Evolutionary conservation across 2,113 vertebrate species (phyloP).

Genomic region (Platichthys stellatus): DNA sequence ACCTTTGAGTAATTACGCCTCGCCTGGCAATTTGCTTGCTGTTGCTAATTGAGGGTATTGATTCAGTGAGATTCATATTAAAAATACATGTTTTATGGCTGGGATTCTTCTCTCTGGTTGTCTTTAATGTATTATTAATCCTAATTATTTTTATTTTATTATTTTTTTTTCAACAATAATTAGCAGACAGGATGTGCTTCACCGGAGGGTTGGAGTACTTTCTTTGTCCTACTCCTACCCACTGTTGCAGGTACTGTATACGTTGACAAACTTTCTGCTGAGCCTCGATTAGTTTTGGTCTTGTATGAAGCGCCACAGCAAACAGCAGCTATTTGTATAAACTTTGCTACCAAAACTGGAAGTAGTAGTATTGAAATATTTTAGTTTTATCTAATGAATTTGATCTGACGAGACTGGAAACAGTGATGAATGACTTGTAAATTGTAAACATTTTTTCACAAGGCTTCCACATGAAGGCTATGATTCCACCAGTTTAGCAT

Average conservation of each 20-base stretch:
- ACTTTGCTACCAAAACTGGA: constrained; percentile 12
- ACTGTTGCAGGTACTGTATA: constrained; percentile 59
- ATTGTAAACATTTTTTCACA: constrained; percentile 25
- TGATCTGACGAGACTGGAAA: neutral
- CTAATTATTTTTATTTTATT: constrained; percentile 70
- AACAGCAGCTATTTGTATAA: constrained; percentile 32
- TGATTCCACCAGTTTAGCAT: constrained; percentile 47
- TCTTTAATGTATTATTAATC: constrained; percentile 85
- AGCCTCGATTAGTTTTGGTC: constrained; percentile 47
- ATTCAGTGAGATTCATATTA: constrained; percentile 91
- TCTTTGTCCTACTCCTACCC: constrained; percentile 67
- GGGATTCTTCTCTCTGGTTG: constrained; percentile 61
- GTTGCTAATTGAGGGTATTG: constrained; percentile 94
- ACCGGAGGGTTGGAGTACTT: constrained; percentile 63
- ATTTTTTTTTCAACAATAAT: constrained; percentile 74
- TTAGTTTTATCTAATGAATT: neutral
- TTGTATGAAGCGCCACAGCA: neutral
- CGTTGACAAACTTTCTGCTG: constrained; percentile 64
- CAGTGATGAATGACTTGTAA: constrained; percentile 6
- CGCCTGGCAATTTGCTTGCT: constrained; percentile 92
- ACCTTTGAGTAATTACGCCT: constrained; percentile 97
- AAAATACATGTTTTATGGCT: constrained; percentile 86
- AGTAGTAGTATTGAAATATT: constrained; percentile 11
- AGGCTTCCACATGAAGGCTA: constrained; percentile 16
- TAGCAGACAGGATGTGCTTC: constrained; percentile 76